Conservation (phyloP, 2,888 invertebrate genomes). For the Pristionchus exspectatus region DNA sequence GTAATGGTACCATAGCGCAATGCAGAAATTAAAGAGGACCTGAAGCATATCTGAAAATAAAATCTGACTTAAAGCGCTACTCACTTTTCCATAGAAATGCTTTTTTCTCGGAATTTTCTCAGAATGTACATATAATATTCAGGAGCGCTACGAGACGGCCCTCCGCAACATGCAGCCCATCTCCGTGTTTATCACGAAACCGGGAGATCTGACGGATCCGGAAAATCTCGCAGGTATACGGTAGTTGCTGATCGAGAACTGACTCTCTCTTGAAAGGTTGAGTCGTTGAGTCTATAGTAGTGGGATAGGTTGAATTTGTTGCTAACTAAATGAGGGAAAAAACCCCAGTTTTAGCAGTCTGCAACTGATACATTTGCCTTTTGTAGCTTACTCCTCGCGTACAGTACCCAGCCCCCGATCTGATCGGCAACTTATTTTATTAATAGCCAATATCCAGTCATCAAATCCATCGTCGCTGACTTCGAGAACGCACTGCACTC, state of each 20-base stretch:
- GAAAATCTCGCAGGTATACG: slow-evolving; percentile 64
- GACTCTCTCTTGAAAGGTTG: not conserved
- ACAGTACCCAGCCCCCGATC: not conserved
- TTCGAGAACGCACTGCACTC: slow-evolving; percentile 71
- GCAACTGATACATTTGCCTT: too few species aligned
- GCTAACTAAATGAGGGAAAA: too few species aligned
- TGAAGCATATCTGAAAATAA: not conserved
- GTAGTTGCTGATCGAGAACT: not conserved
- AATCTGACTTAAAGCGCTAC: too few species aligned
- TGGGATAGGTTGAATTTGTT: too few species aligned
- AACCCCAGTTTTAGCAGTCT: too few species aligned
- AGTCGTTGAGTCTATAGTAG: too few species aligned
- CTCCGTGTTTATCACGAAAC: slow-evolving; percentile 71
- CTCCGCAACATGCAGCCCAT: slow-evolving; percentile 75
- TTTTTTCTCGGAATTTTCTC: too few species aligned
- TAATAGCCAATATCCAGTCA: slow-evolving; percentile 56
- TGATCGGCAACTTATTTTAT: not conserved
- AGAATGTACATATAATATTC: not conserved
- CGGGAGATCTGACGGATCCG: slow-evolving; percentile 72
- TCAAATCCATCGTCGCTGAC: slow-evolving; percentile 71
- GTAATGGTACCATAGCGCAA: too few species aligned
- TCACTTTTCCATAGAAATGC: too few species aligned
- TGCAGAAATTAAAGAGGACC: too few species aligned
- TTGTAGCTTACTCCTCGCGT: too few species aligned
- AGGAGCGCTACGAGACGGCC: slow-evolving; percentile 67